A percentile compares a stretch with the other conserved stretches of the same genome.
phyloP scores from a whole-genome alignment of 2,888 invertebrate genomes.

The Drosophila nigritarsus region DNA sequence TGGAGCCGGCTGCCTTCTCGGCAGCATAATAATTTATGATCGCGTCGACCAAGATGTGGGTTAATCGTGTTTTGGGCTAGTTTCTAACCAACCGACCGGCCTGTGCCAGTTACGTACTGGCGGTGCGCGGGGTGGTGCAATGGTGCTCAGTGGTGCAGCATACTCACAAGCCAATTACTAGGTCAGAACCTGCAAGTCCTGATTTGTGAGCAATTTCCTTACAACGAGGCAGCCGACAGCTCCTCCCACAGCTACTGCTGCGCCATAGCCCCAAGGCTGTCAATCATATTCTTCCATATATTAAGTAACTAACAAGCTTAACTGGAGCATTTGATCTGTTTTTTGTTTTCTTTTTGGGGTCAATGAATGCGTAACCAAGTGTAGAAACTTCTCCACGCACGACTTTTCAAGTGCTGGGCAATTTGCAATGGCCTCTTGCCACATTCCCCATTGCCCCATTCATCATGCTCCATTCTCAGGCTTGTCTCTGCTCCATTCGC shows the following conservation, averaged over 20 bases:
- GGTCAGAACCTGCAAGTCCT: constrained; percentile 82
- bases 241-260: constrained; percentile 11
- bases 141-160: constrained; percentile 35
- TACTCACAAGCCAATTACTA: constrained; percentile 73
- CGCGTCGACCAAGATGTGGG: constrained; percentile 85
- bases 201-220: constrained; percentile 69
- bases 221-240: constrained; percentile 44
- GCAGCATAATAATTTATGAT: constrained; percentile 85
- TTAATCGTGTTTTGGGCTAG: constrained; percentile 85
- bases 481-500: constrained; percentile 3
- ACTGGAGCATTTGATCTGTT: constrained; percentile 50
- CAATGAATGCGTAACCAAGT: constrained; percentile 44
- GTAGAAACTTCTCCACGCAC: constrained; percentile 57
- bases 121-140: constrained; percentile 30
- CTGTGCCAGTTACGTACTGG: constrained; percentile 18
- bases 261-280: constrained; percentile 24
- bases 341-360: constrained; percentile 4
- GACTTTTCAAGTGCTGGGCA: constrained; percentile 53
- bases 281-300: constrained; percentile 41
- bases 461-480: constrained; percentile 17
- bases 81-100: constrained; percentile 50
- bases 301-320: constrained; percentile 11
- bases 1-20: constrained; percentile 41
- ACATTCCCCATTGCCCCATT: constrained; percentile 46
- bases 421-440: constrained; percentile 56